Conservation (phyloP, 1,140 invertebrate species). For the Brachionus koreanus region DNA sequence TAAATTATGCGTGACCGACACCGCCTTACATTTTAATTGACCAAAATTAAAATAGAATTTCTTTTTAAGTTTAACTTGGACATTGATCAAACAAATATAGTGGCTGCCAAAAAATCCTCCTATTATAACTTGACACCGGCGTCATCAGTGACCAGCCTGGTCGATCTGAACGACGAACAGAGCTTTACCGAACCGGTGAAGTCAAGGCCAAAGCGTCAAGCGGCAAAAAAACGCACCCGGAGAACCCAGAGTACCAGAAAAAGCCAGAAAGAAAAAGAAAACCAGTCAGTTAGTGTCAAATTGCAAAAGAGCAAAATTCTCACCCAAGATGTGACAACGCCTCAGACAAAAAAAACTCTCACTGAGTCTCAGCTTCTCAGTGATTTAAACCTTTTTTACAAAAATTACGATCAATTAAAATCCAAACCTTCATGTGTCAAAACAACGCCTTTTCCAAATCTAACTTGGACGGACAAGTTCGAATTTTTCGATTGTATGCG, state of each 20-base stretch:
- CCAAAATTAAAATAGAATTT: background rate
- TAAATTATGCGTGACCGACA: background rate
- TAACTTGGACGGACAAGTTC: constrained; percentile 77
- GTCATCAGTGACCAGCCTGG: background rate
- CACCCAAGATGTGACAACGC: background rate
- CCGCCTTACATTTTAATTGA: background rate
- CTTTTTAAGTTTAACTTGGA: background rate
- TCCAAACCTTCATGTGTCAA: background rate
- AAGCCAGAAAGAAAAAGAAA: background rate
- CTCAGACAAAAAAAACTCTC: background rate
- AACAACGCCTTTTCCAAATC: constrained; percentile 70
- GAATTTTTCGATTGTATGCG: constrained; percentile 85
- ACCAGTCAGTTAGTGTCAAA: background rate
- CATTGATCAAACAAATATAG: background rate
- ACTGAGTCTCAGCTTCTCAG: background rate
- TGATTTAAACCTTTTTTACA: background rate
- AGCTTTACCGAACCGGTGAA: background rate
- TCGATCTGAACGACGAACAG: background rate
- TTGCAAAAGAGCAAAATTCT: background rate
- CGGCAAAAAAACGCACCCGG: background rate
- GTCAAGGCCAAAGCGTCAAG: background rate
- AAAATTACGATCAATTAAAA: background rate
- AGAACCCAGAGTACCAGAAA: background rate
- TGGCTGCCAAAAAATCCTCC: constrained; percentile 3
- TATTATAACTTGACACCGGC: constrained; percentile 7